Evolutionary conservation across 2,797 vertebrate genomes (phyloP), one percentile per base, ranked within the genome.

Genomic region (Anomalospiza imberbis): DNA sequence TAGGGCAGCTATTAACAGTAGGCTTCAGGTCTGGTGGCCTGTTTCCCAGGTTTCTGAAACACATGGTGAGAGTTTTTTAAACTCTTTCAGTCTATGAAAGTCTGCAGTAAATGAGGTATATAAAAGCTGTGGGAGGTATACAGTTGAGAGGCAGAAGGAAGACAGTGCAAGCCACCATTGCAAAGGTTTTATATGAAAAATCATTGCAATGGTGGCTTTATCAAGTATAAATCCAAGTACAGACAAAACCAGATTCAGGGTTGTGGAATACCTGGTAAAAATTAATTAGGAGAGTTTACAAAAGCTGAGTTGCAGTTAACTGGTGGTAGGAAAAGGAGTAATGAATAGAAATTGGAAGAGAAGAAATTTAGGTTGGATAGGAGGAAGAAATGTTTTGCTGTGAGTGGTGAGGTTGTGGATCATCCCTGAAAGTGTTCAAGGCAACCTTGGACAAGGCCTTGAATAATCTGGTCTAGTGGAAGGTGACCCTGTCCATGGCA

Each of bases 1-100:
- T 77, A 93, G 94, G 91, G 19, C 93, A 95, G 50, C 47, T 85
- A 40, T 29, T 50, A 88, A 70, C 61, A 68, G 53, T 53, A 87
- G 50, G 28, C 57, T 85, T 47, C 42, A 44, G 29, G 47, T 82
- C 71, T 85, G 47, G n/a, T 82, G 32, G 32, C 51, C 77, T 87
- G 50, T 82, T 94, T 92, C 53, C 36, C 12, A 51, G 31, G 53
- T 77, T 93, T 90, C 73, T 73, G 50, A 53, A 87, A 77, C 44
- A 77, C 12, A 12, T 12, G 9, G 15, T 1, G 20, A 3, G 34
- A 54, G 20, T 12, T 85, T 83, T 79, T 90, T 92, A 50, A 48
- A 85, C 7, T 53, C 9, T 62, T 68, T 85, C 2, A 2, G 12
- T 63, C 32, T 68, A 13, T 70, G 48, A 60, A 60, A 62, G 32